A percentile compares a stretch with the other conserved stretches of the same genome.
Conservation (phyloP, 2,888 invertebrate species). For the Amorpha juglandis region DNA sequence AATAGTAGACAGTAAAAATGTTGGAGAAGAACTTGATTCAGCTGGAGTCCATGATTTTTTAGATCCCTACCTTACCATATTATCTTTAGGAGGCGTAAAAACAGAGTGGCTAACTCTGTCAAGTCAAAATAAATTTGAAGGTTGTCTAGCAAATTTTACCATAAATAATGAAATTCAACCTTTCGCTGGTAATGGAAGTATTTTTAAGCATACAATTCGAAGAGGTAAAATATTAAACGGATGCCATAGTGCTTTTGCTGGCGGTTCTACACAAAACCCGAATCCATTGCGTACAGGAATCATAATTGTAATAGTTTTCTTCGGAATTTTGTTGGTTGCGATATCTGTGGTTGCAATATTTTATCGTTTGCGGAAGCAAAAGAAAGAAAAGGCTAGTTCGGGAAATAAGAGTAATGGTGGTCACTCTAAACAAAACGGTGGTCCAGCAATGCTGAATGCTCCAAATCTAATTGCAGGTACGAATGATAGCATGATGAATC, state of each 20-base stretch:
- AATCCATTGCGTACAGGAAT: constrained; percentile 96
- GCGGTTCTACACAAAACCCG: constrained; percentile 90
- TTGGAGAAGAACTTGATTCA: constrained; percentile 94
- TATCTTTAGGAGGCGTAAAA: constrained; percentile 92
- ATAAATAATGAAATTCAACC: constrained; percentile 96
- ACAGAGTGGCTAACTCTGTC: constrained; percentile 84
- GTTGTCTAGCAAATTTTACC: constrained; percentile 95
- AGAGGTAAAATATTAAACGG: constrained; percentile 90
- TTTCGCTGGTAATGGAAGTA: constrained; percentile 93
- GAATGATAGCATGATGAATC: constrained; percentile 87
- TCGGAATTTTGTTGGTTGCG: constrained; percentile 94
- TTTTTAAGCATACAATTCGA: constrained; percentile 88
- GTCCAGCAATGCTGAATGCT: constrained; percentile 87
- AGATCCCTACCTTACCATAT: constrained; percentile 93
- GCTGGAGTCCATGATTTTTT: constrained; percentile 95
- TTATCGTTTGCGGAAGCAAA: constrained; percentile 93
- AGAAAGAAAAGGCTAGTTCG: constrained; percentile 90
- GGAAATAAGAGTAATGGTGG: constrained; percentile 87
- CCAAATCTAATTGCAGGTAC: constrained; percentile 87
- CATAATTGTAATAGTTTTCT: constrained; percentile 96
- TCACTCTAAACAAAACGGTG: constrained; percentile 91
- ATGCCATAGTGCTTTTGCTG: constrained; percentile 90
- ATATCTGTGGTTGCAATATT: constrained; percentile 96
- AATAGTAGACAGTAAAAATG: constrained; percentile 87
- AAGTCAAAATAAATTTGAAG: constrained; percentile 89